Evolutionary conservation across 1,140 invertebrate genomes (phyloP).

Genomic region (Drosophila auraria): DNA sequence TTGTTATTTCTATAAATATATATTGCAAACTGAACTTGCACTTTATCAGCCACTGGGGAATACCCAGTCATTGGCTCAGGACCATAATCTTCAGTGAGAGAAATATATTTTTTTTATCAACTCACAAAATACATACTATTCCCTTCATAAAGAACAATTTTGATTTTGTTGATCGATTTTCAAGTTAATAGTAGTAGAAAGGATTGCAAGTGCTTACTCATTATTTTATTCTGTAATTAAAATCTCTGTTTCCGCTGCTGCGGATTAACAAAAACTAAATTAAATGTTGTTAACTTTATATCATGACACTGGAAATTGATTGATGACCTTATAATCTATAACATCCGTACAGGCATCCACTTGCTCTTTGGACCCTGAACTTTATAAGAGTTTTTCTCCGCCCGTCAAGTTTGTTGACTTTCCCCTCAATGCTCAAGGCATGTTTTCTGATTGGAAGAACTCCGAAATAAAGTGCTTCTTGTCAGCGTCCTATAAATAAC

Average conservation of each 20-base stretch:
- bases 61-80: conserved; percentile 66
- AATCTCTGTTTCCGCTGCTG: neutral
- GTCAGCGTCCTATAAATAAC: conserved; percentile 66
- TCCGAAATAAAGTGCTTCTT: conserved; percentile 61
- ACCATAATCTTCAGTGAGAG: neutral
- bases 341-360: neutral
- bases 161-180: neutral
- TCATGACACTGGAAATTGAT: too few species aligned
- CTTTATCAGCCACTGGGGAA: conserved; percentile 63
- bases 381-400: conserved; percentile 5
- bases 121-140: neutral
- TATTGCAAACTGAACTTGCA: conserved; percentile 33
- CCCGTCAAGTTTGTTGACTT: conserved; percentile 69
- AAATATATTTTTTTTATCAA: conserved; percentile 4
- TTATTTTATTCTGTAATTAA: neutral
- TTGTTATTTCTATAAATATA: conserved; percentile 63
- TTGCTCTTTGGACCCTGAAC: conserved; percentile 28
- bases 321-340: neutral
- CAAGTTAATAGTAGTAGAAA: neutral
- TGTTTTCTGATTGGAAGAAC: conserved; percentile 63
- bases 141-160: neutral
- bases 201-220: neutral
- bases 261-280: neutral
- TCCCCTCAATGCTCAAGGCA: conserved; percentile 20
- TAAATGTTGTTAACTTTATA: too few species aligned